Evolutionary conservation across 2,888 invertebrate species (phyloP).

Genomic region (Isoperla grammatica): DNA sequence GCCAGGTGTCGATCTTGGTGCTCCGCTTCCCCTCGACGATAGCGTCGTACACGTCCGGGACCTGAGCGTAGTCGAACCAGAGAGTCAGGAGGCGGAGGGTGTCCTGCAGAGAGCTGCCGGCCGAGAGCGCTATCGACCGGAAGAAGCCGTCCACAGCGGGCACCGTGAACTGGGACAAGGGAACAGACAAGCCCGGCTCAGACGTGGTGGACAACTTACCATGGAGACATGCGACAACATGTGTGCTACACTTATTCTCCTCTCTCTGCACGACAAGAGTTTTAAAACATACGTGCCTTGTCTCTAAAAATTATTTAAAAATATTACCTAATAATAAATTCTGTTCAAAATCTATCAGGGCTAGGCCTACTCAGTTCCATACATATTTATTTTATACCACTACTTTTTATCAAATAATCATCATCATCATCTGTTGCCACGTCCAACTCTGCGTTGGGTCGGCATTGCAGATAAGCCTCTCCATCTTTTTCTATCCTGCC

Average conservation of each 20-base stretch:
- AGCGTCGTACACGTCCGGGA: slow-evolving; percentile 89
- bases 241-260: background rate
- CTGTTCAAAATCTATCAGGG: too few species aligned
- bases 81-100: slow-evolving; percentile 92
- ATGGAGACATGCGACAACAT: background rate
- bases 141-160: slow-evolving; percentile 95
- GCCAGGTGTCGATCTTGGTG: slow-evolving; percentile 97
- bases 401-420: too few species aligned
- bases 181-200: slow-evolving; percentile 39
- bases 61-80: slow-evolving; percentile 98
- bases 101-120: slow-evolving; percentile 92
- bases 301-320: too few species aligned
- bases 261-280: background rate
- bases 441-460: too few species aligned
- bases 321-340: too few species aligned
- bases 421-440: too few species aligned
- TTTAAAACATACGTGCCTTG: background rate
- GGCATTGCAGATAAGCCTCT: too few species aligned
- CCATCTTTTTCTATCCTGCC: too few species aligned
- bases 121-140: slow-evolving; percentile 86
- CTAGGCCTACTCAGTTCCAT: too few species aligned
- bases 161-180: slow-evolving; percentile 75
- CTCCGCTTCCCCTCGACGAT: slow-evolving; percentile 85
- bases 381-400: too few species aligned
- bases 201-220: background rate